Evolutionary conservation across 2,888 invertebrate genomes (phyloP).

Genomic region (Aphrophora alni): DNA sequence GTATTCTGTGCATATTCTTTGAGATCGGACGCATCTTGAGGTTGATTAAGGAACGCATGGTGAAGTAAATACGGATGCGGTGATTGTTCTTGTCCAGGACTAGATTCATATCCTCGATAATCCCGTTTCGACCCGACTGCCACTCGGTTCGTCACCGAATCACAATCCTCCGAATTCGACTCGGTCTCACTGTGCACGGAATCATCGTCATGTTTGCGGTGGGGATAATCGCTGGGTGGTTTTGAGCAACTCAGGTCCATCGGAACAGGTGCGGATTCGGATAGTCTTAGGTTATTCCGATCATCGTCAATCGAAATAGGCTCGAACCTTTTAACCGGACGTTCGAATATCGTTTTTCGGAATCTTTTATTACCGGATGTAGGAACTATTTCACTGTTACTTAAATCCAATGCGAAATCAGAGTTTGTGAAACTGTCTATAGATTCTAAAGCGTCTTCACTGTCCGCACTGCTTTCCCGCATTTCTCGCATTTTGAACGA

Average conservation of each 20-base stretch:
- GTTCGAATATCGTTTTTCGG: slow-evolving; percentile 37
- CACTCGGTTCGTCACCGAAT: slow-evolving; percentile 39
- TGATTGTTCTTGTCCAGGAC: slow-evolving; percentile 30
- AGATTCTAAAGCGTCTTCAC: slow-evolving; percentile 43
- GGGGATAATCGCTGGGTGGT: slow-evolving; percentile 48
- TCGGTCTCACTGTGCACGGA: slow-evolving; percentile 50
- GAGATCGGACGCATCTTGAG: slow-evolving; percentile 63
- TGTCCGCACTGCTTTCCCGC: slow-evolving; percentile 50
- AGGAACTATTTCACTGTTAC: slow-evolving; percentile 51
- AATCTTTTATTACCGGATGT: slow-evolving; percentile 39
- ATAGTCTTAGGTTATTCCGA: slow-evolving; percentile 21
- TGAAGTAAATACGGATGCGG: slow-evolving; percentile 45
- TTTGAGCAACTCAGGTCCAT: slow-evolving; percentile 62
- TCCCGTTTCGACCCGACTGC: slow-evolving; percentile 42
- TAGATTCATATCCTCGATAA: slow-evolving; percentile 27
- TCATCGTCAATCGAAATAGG: not conserved
- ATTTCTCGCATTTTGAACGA: slow-evolving; percentile 32
- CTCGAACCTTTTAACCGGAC: slow-evolving; percentile 32
- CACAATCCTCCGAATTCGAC: slow-evolving; percentile 50
- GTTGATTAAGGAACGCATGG: slow-evolving; percentile 47
- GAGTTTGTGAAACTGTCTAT: slow-evolving; percentile 45
- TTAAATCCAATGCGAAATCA: slow-evolving; percentile 54
- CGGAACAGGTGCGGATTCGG: slow-evolving; percentile 56
- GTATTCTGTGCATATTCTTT: slow-evolving; percentile 81
- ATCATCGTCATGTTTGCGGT: slow-evolving; percentile 49